Base-by-base conservation (phyloP, 2,888 invertebrate species). In the Tenthredo mesomela region DNA sequence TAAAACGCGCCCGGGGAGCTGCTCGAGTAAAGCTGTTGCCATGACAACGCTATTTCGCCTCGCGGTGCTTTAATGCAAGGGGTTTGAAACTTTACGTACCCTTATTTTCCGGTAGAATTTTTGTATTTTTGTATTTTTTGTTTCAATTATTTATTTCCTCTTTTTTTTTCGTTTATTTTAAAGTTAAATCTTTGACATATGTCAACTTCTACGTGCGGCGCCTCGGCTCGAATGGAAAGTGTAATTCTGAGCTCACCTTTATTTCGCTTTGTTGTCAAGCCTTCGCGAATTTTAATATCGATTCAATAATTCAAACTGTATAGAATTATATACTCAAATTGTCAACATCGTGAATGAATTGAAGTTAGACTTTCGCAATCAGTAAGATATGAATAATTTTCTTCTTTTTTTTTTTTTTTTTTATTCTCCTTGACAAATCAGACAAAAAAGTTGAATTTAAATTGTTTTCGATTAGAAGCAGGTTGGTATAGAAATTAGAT, bases 1-100 rank as follows among this genome's bases (percentile, higher is more conserved):
- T 70, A 37, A 70, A 70, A 70, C 70, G 70, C 33, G 70, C 33
- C 75, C 47, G 47, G 47, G 40, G 43, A 75, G 29, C 47, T n/a
- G 75, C 75, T 40, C n/a, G 70, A 70, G 40, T 70, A 54, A 78
- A 78, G 58, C 58, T 33, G 78, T 78, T 78, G 21, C 78, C 78
- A 54, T 78, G 54, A 78, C 54, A 78, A 78, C 58, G 50, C 6
- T 78, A 78, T 37, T 78, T 78, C n/a, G 47, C 25, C 15, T 25
- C 47, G 37, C 25, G 29, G 47, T 47, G 75, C 21, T 43, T 73
- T 70, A 70, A 70, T 58, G 58, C 58, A 58, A 54, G 78, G 78
- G 78, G 78, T 54, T 25, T 78, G 78, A 58, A 58, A 33, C n/a
- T 33, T 58, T 43, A 10, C n/a, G 10, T 78, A 37, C 18, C 77